Base-by-base conservation (phyloP, 2,888 invertebrate genomes). In the Drosophila conformis region DNA sequence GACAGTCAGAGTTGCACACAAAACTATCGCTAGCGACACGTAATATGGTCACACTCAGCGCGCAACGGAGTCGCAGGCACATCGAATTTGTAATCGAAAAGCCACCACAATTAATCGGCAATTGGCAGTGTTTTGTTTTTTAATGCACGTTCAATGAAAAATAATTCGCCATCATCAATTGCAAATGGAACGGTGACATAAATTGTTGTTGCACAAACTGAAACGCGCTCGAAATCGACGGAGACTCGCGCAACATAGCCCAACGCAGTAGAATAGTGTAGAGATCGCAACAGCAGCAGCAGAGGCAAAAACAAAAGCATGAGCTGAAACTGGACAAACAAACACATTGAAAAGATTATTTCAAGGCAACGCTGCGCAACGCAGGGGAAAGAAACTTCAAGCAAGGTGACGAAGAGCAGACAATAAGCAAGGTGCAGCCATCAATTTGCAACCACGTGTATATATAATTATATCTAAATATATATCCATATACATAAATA, bases 131-230 rank as follows among this genome's bases (percentile, higher is more conserved):
- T 77, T 78, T 75, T 75, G 78, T 79, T 80, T 74, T 80, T 80
- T 80, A 67, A 71, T 80, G 74, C 57, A 15, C 31, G 15, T 54
- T 75, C 66, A 78, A 71, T 75, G 75, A 80, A 80, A 80, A 80
- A 38, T 69, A 69, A 75, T 75, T 80, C 51, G 69, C 61, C 69
- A 80, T 69, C 60, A 75, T 69, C 78, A 76, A 78, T 64, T 48
- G 76, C 78, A 76, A 76, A 76, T 79, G 76, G 80, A 73, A 79
- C 79, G 79, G 80, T 79, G 78, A 79, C 76, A 78, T 79, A 78
- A 78, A 78, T 27, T 27, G 27, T 27, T 27, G 27, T 76, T 75
- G 54, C 62, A 66, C 57, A 68, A 42, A 79, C 27, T 53, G 58
- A 79, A 73, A 61, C 73, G 79, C 68, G 76, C 76, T 57, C 49